These are phyloP conservation scores for Galagoides demidoff DNA, from an alignment of 2,797 vertebrate genomes.

Conservation along the genomic window DNA sequence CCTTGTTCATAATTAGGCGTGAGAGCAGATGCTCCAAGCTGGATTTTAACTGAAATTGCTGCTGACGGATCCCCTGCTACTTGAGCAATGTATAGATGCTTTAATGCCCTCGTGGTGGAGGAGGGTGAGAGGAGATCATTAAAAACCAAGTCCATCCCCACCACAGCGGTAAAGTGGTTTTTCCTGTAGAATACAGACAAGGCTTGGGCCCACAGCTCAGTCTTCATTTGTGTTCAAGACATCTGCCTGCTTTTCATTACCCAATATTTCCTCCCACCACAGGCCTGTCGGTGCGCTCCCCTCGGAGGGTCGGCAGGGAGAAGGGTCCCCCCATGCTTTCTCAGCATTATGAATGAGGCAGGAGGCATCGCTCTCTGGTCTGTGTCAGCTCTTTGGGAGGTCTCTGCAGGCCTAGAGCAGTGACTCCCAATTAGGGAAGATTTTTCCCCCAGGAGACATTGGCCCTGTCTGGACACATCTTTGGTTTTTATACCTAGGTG, in stretches of 20 bases:
- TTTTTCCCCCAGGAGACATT: neutral
- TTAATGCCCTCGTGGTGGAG: constrained; percentile 36
- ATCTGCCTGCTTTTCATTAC: constrained; percentile 10
- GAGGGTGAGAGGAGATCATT: constrained; percentile 59
- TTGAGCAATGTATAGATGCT: neutral
- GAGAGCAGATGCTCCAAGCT: constrained; percentile 83
- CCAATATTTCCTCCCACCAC: neutral
- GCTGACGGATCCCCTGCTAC: constrained; percentile 56
- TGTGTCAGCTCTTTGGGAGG: neutral
- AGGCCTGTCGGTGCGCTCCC: neutral
- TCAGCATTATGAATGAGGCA: neutral
- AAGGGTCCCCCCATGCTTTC: neutral
- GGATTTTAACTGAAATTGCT: constrained; percentile 76
- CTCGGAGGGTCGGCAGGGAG: neutral
- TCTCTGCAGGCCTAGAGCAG: neutral
- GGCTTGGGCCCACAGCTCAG: neutral
- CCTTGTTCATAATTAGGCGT: constrained; percentile 82
- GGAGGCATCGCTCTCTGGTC: neutral
- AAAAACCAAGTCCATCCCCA: constrained; percentile 51
- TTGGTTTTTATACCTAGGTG: neutral
- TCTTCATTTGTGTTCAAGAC: constrained; percentile 47
- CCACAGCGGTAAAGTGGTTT: neutral
- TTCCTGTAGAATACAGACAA: constrained; percentile 39
- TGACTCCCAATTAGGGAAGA: neutral
- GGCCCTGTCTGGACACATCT: neutral